phyloP scores from a whole-genome alignment of 2,888 invertebrate species.

The Smittia aterrima region DNA sequence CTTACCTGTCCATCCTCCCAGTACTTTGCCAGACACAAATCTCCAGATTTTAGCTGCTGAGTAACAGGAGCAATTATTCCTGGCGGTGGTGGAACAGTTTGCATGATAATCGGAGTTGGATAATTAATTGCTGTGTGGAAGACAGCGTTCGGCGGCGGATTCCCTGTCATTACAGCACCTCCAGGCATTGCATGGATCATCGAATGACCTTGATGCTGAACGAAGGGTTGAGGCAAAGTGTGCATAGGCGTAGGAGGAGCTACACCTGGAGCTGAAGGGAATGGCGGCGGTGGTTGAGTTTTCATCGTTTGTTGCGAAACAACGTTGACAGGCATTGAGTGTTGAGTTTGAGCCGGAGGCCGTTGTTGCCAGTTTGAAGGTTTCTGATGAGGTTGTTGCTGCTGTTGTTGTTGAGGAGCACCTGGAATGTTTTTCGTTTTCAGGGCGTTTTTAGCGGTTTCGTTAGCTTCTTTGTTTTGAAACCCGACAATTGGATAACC shows the following conservation, averaged over 20 bases:
- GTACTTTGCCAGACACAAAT: slow-evolving; percentile 84
- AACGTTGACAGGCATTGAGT: slow-evolving; percentile 36
- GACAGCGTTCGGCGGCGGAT: slow-evolving; percentile 14
- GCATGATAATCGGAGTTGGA: slow-evolving; percentile 27
- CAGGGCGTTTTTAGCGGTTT: slow-evolving; percentile 52
- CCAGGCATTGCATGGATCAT: slow-evolving; percentile 29
- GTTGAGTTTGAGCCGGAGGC: slow-evolving; percentile 45
- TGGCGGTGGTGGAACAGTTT: slow-evolving; percentile 19
- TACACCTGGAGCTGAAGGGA: slow-evolving; percentile 42
- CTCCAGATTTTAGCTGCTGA: slow-evolving; percentile 66
- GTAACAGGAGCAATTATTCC: slow-evolving; percentile 47
- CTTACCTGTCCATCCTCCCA: slow-evolving; percentile 88
- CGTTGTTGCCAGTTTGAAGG: slow-evolving; percentile 48
- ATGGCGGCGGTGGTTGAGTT: slow-evolving; percentile 43
- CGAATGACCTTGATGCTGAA: slow-evolving; percentile 36
- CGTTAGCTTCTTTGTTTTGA: slow-evolving; percentile 54
- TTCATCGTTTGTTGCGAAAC: slow-evolving; percentile 27
- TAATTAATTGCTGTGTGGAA: slow-evolving; percentile 16
- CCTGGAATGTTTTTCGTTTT: slow-evolving; percentile 49
- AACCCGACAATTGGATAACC: slow-evolving; percentile 47
- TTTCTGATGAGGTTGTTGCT: slow-evolving; percentile 46
- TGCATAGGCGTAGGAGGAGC: slow-evolving; percentile 21
- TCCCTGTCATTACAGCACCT: not conserved
- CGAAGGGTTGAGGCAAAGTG: slow-evolving; percentile 43
- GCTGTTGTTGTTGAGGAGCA: slow-evolving; percentile 44